phyloP scores from a whole-genome alignment of 2,888 invertebrate species.

The Perizoma affinitatum region DNA sequence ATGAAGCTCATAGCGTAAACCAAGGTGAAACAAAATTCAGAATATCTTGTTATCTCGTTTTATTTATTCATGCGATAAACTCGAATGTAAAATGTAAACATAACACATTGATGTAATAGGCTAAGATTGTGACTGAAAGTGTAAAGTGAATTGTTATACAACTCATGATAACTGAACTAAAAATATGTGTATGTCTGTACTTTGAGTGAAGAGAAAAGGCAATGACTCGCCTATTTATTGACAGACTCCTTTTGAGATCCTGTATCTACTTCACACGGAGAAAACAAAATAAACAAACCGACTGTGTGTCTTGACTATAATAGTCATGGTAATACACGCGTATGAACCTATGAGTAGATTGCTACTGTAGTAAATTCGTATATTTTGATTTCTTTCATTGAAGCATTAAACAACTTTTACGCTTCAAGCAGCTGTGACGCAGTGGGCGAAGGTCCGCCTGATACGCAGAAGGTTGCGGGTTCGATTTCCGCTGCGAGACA shows the following conservation, averaged over 20 bases:
- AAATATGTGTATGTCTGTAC: conserved; percentile 18
- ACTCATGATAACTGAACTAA: conserved; percentile 38
- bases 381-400: conserved; percentile 3
- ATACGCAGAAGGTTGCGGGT: too few relatives aligned
- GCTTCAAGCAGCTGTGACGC: conserved; percentile 3
- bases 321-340: conserved; percentile 15
- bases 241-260: conserved; percentile 32
- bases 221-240: conserved; percentile 38
- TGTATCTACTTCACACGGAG: conserved; percentile 28
- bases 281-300: conserved; percentile 38
- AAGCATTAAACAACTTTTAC: background rate
- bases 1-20: conserved; percentile 23
- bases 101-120: conserved; percentile 22
- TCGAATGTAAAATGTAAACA: conserved; percentile 21
- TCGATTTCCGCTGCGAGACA: too few relatives aligned
- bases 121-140: conserved; percentile 30
- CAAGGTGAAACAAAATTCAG: conserved; percentile 35
- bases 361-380: conserved; percentile 1
- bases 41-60: conserved; percentile 26
- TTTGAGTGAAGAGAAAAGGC: conserved; percentile 42
- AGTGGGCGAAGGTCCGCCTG: too few relatives aligned
- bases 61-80: conserved; percentile 34
- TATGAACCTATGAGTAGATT: background rate
- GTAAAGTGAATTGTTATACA: conserved; percentile 50
- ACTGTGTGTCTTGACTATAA: conserved; percentile 18